Conservation (phyloP, 1,140 invertebrate genomes). For the Drosophila ficusphila region DNA sequence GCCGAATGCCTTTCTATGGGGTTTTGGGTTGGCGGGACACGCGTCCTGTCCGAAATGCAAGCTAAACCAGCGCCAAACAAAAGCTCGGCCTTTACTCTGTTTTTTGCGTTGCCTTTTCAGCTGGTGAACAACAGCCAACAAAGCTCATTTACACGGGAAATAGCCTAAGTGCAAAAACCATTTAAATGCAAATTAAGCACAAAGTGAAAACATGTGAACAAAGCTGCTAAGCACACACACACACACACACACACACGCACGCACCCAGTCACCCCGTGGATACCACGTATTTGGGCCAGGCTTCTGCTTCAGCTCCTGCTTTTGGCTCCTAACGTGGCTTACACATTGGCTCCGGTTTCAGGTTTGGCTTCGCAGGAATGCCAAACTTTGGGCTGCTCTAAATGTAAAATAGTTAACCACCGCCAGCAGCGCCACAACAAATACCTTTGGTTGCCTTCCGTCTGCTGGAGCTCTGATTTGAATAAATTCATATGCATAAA, state of each 20-base stretch:
- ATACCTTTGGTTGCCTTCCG: slow-evolving; percentile 12
- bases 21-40: slow-evolving; percentile 3
- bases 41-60: slow-evolving; percentile 62
- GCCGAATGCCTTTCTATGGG: neutral
- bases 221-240: slow-evolving; percentile 47
- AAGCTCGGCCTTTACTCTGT: slow-evolving; percentile 32
- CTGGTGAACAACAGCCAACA: slow-evolving; percentile 61
- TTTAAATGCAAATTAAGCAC: slow-evolving; percentile 84
- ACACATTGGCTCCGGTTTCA: slow-evolving; percentile 17
- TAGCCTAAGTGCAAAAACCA: slow-evolving; percentile 83
- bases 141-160: slow-evolving; percentile 83
- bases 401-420: slow-evolving; percentile 78
- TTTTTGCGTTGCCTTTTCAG: slow-evolving; percentile 37
- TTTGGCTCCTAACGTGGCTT: slow-evolving; percentile 11
- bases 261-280: slow-evolving; percentile 37
- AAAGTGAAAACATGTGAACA: slow-evolving; percentile 83
- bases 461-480: slow-evolving; percentile 53
- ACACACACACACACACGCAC: slow-evolving; percentile 4
- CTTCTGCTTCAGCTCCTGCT: slow-evolving; percentile 40
- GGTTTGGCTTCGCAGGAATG: slow-evolving; percentile 16
- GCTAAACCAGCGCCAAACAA: slow-evolving; percentile 50
- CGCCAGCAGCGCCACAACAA: slow-evolving; percentile 65
- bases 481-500: slow-evolving; percentile 81
- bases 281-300: slow-evolving; percentile 43
- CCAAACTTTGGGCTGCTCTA: slow-evolving; percentile 54